These are phyloP conservation scores for Montipora sp. DNA, from an alignment of 64 coral and sea anemone genomes.

Conservation along the genomic window DNA sequence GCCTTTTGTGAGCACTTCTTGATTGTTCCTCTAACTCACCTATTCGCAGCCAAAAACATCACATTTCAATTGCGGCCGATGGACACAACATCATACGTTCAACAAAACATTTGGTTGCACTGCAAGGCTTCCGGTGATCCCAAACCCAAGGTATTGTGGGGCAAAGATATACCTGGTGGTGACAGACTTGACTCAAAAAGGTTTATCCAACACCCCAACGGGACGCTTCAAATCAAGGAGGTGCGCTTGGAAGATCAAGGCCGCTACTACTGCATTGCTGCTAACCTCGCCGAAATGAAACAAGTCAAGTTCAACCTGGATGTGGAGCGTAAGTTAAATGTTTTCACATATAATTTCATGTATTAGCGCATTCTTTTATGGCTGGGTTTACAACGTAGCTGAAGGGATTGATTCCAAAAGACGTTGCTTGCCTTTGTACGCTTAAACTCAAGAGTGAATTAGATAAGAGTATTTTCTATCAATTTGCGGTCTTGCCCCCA, in stretches of 20 bases:
- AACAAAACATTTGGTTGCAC: conserved; percentile 62
- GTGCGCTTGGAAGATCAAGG: conserved; percentile 45
- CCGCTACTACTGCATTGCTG: conserved; percentile 81
- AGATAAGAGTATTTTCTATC: too few relatives aligned
- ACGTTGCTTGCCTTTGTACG: too few relatives aligned
- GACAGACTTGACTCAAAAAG: conserved; percentile 54
- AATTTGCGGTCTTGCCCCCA: too few relatives aligned
- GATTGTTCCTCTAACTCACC: too few relatives aligned
- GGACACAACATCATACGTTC: conserved; percentile 64
- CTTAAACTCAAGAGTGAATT: too few relatives aligned
- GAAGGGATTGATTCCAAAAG: too few relatives aligned
- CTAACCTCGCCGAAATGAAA: conserved; percentile 41
- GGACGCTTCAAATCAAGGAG: conserved; percentile 71
- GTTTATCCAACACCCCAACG: conserved; percentile 55
- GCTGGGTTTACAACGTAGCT: too few relatives aligned
- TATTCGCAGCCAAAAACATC: too few relatives aligned
- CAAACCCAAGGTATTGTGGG: conserved; percentile 81
- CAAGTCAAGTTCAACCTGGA: conserved; percentile 44
- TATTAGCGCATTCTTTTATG: too few relatives aligned
- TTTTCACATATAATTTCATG: neutral
- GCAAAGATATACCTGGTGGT: conserved; percentile 7
- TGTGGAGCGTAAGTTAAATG: conserved; percentile 39
- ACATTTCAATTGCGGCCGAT: conserved; percentile 59
- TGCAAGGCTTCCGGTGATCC: conserved; percentile 86
- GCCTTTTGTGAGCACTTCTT: too few relatives aligned